These are phyloP conservation scores for pig (Sus scrofa) DNA, from an alignment of 2,113 vertebrate genomes.

Conservation along the genomic window T2T-Sscrofa CM000812.6:143617501-143618000, in stretches of 20 bases:
- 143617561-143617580: neutral
- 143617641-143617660: conserved; percentile 72
- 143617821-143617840: conserved; percentile 6
- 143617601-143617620: conserved; percentile 62
- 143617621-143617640: conserved; percentile 52
- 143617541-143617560: conserved; percentile 9
- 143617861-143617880: conserved; percentile 32
- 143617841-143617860: conserved; percentile 49
- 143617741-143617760: conserved; percentile 69
- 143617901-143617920: neutral
- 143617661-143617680: conserved; percentile 71
- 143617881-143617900: conserved; percentile 61
- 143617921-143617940: neutral
- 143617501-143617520: conserved; percentile 62
- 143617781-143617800: conserved; percentile 53
- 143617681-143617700: conserved; percentile 76
- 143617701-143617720: conserved; percentile 77
- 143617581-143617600: conserved; percentile 56
- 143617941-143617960: neutral
- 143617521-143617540: neutral
- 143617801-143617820: conserved; percentile 57
- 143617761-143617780: conserved; percentile 74
- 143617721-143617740: conserved; percentile 46
- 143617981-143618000: conserved; percentile 6
- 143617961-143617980: neutral